Conservation (phyloP, 1,140 invertebrate species). For the Plectus sambesii region DNA sequence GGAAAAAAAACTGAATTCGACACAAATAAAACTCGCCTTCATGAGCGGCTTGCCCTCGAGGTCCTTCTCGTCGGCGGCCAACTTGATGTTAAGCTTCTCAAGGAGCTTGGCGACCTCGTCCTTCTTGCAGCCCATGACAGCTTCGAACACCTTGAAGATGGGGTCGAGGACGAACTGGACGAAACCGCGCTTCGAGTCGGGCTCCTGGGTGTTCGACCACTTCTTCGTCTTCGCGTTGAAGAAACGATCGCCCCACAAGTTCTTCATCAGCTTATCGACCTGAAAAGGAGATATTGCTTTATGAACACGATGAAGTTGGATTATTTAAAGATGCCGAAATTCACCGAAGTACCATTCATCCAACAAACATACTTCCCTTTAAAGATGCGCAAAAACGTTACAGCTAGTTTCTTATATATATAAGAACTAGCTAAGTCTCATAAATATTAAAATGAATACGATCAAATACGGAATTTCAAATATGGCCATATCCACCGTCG, state of each 20-base stretch:
- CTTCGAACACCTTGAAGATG: constrained; percentile 94
- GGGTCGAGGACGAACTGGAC: constrained; percentile 96
- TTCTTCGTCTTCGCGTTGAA: constrained; percentile 95
- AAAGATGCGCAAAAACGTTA: too few species aligned
- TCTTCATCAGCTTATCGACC: constrained; percentile 86
- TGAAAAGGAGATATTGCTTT: constrained; percentile 21
- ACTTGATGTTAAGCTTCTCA: constrained; percentile 75
- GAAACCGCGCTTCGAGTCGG: constrained; percentile 83
- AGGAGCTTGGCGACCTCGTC: constrained; percentile 76
- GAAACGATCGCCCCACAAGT: constrained; percentile 87
- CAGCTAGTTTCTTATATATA: too few species aligned
- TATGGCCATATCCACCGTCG: too few species aligned
- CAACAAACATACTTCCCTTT: too few species aligned
- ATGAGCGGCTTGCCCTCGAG: constrained; percentile 59
- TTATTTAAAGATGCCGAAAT: too few species aligned
- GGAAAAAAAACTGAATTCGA: neutral
- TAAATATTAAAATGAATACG: too few species aligned
- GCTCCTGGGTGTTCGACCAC: constrained; percentile 80
- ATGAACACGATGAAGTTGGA: too few species aligned
- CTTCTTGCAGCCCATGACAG: constrained; percentile 96
- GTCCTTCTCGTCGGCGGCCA: constrained; percentile 87
- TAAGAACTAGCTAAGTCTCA: too few species aligned
- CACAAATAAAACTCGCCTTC: constrained; percentile 36
- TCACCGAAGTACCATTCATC: too few species aligned
- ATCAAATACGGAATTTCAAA: too few species aligned